Evolutionary conservation across 1,140 invertebrate species (phyloP), one percentile per base, ranked within the genome.

Genomic region (Drosophila sp.): DNA sequence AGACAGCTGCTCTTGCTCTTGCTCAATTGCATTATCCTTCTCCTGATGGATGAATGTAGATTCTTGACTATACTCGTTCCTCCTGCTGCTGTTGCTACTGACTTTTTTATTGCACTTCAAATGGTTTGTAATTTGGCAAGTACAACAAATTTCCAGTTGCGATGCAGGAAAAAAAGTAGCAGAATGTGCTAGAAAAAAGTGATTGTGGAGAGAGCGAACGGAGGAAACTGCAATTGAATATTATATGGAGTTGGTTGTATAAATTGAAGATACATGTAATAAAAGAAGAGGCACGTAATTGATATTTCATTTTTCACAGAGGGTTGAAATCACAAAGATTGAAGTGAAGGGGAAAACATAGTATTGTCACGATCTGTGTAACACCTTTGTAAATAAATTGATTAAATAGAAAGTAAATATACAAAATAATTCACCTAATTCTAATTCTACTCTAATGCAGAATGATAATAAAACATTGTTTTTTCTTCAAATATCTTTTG

Each of bases 121-220:
- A 68, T 50, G 74, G 61, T 62, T 41, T 77, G 70, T 81, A 81
- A 81, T 81, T 81, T 81, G 79, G 79, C 79, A 81, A 77, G 73
- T 70, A 64, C 62, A 65, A 54, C 29, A 38, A 62, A 41, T 57
- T 50, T 40, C 23, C 44, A 32, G 40, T 30, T 61, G 60, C 40
- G n/a, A 32, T 40, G 8, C 35, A 32, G 11, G 25, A 33, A 17
- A 17, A 17, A 17, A 62, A 47, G 38, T 58, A 38, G 41, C 7
- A 63, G 50, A 66, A 30, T 60, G 62, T 76, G 70, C 77, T 66
- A 66, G 75, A 72, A 77, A 77, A 25, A 3, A n/a, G 11, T n/a
- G 4, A 11, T 41, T 11, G 40, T 41, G 40, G 7, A 50, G 23
- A 23, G 44, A 1, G 23, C 1, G 17, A 1, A 47, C 3, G 2